Evolutionary conservation across 2,797 vertebrate species (phyloP), one percentile per base, ranked within the genome.

Genomic region (Pithecia hirsuta): DNA sequence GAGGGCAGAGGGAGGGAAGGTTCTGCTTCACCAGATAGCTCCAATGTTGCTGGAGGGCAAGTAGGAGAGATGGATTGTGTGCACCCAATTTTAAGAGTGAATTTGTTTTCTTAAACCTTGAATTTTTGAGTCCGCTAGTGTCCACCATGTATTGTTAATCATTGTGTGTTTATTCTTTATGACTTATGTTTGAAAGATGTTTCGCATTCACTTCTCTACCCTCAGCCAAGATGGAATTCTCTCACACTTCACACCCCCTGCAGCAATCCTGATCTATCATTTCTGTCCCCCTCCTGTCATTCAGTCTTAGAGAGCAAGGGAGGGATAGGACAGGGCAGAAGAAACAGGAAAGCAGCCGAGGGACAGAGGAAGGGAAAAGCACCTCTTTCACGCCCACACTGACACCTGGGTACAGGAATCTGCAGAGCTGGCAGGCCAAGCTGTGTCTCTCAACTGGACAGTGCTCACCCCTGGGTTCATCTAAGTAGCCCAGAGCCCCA

Each of bases 381-480:
- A 2, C 28, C 17, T 15, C 12, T 19, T 64, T 1, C 26, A 24
- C 26, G 81, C 17, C n/a, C n/a, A 15, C 30, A 14, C 30, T 2
- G 46, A 74, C 14, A 30, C 30, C 67, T 50, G 28, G 9, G 7
- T n/a, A 19, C 36, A 17, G 44, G 6, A 15, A 4, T 28, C 67
- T 50, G 39, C 83, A 75, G 87, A 89, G 87, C 84, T 74, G 39
- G 33, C 48, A 93, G 41, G 22, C 39, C 44, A 87, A 36, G 28
- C 33, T 6, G 2, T 33, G 7, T 39, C 79, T 81, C 41, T 41
- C 4, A 8, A 15, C 57, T 85, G 4, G 22, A 9, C 33, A 72
- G 14, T 7, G 20, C 33, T 36, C 13, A 55, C 7, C 36, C 22
- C 48, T 20, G 28, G n/a, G 48, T 26, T 74, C 24, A 4, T 75